Evolutionary conservation across 2,797 vertebrate genomes (phyloP).

Genomic region (Phrynocephalus vlangalii): DNA sequence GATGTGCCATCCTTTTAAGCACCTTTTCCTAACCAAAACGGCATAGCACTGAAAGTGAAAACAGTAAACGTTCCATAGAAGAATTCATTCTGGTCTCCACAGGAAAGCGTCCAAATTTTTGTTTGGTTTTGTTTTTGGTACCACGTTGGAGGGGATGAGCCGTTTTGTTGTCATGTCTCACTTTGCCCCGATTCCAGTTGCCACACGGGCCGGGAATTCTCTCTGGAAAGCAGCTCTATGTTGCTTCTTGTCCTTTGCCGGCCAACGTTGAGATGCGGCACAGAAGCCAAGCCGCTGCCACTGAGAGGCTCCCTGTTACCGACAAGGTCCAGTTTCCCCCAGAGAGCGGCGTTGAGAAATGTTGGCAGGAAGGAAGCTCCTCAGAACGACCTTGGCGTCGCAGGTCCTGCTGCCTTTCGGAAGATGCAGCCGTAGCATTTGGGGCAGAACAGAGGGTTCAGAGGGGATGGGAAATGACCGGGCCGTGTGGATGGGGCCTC

Average conservation of each 20-base stretch:
- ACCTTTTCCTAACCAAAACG: background rate
- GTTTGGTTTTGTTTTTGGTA: background rate
- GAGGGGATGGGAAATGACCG: background rate
- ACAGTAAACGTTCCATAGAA: background rate
- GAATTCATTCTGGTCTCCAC: too few species aligned
- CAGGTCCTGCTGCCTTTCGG: too few species aligned
- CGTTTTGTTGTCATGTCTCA: too few species aligned
- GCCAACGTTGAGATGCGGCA: background rate
- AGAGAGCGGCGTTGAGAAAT: background rate
- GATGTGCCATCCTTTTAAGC: background rate
- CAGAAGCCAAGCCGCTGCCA: too few species aligned
- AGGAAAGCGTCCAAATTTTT: rapidly evolving
- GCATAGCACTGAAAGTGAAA: background rate
- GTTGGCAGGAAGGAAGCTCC: too few species aligned
- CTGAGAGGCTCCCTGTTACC: too few species aligned
- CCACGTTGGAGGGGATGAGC: too few species aligned
- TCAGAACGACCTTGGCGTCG: too few species aligned
- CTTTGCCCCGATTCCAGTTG: background rate
- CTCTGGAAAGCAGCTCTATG: background rate
- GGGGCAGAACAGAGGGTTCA: too few species aligned
- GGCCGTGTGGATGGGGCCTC: too few species aligned
- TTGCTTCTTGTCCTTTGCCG: background rate
- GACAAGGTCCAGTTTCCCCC: too few species aligned
- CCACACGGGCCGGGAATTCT: background rate
- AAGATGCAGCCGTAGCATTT: too few species aligned